phyloP scores from a whole-genome alignment of 2,888 invertebrate genomes.

The Epistrophella euchroma region DNA sequence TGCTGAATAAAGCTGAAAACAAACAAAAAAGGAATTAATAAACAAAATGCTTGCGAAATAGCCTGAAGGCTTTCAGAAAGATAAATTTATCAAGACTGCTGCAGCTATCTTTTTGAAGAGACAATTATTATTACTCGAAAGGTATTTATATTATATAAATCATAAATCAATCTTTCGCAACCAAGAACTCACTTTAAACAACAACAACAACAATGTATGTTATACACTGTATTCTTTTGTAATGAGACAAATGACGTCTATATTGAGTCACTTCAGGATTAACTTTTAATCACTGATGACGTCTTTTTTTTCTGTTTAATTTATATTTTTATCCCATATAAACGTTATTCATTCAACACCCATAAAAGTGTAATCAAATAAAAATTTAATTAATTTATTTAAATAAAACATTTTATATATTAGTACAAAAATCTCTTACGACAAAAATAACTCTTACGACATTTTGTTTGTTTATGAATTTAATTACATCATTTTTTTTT shows the following conservation, averaged over 20 bases:
- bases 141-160: too few species aligned
- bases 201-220: background rate
- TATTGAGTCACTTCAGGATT: constrained; percentile 1
- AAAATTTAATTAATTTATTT: background rate
- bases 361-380: background rate
- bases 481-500: background rate
- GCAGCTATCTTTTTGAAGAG: background rate
- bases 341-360: background rate
- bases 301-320: background rate
- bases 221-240: background rate
- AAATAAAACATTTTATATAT: too few species aligned
- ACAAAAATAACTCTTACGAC: background rate
- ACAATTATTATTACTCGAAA: too few species aligned
- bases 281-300: background rate
- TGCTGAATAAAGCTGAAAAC: too few species aligned
- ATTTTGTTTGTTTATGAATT: background rate
- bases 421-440: background rate
- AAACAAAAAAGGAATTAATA: too few species aligned
- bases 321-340: background rate
- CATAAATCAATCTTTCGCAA: background rate
- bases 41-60: too few species aligned
- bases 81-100: background rate
- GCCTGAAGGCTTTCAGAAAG: background rate
- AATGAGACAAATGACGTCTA: background rate
- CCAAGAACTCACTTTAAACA: background rate